Evolutionary conservation across 2,888 invertebrate genomes (phyloP), one percentile per base, ranked within the genome.

Genomic region (Steinernema hermaphroditum): DNA sequence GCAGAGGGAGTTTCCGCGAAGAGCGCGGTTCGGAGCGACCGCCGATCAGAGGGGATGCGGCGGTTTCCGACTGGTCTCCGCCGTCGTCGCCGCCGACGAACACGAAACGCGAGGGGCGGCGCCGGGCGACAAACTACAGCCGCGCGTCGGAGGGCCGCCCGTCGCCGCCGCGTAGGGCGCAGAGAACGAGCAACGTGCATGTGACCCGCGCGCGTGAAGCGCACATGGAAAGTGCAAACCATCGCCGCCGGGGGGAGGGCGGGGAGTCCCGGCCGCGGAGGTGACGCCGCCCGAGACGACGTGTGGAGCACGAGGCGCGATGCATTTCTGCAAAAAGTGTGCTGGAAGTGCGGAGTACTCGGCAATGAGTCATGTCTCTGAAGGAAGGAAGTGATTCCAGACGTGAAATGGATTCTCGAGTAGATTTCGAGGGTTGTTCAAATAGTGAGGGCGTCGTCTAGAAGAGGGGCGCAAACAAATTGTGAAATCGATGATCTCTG

Each of bases 161-260:
- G 62, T 32, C 27, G 34, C 62, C 27, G 19, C 54, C 6, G 16
- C 24, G 54, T 8, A 22, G 54, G 54, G 1, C 62, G 50, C 50
- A 62, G 62, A 62, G 62, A 62, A 62, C 62, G 62, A 27, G 6
- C 62, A 62, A 62, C 22, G 27, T 62, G 62, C 62, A 62, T 32
- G 32, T 62, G 62, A 62, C 62, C 62, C 62, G 62, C 62, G 34
- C 62, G 62, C 62, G 62, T 62, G 62, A 62, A 62, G 2, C 62
- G 62, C 62, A 62, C 62, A 62, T 62, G 62, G 62, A 62, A 62
- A 62, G 62, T 62, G 62, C 62, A 62, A 29, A 62, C 32, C 29
- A 16, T 29, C 32, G 34, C 24, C 50, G 19, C 24, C 19, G 50
- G 50, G 50, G 50, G 22, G 50, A 24, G 24, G n/a, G n/a, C n/a